These are phyloP conservation scores for Delia radicum DNA, from an alignment of 1,140 invertebrate genomes.

Conservation along the genomic window DNA sequence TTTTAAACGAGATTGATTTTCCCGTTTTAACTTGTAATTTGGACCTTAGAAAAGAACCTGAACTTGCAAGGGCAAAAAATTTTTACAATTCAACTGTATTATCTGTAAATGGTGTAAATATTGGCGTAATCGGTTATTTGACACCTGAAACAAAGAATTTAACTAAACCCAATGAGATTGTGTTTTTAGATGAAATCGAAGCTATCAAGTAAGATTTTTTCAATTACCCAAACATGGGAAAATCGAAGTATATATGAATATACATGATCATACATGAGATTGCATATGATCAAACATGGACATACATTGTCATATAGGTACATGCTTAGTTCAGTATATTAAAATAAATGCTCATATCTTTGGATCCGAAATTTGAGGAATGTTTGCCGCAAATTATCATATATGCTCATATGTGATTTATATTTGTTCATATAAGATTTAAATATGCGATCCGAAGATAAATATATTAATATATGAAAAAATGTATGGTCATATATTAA, in stretches of 20 bases:
- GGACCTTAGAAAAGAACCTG: slow-evolving; percentile 66
- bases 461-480: neutral
- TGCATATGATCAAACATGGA: too few relatives aligned
- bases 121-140: slow-evolving; percentile 87
- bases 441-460: too few relatives aligned
- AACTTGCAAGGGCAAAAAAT: slow-evolving; percentile 54
- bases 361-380: neutral
- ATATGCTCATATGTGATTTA: too few relatives aligned
- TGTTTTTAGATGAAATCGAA: slow-evolving; percentile 73
- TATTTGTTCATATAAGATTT: too few relatives aligned
- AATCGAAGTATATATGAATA: too few relatives aligned
- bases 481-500: neutral
- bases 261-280: too few relatives aligned
- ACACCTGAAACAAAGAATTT: slow-evolving; percentile 79
- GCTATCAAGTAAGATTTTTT: slow-evolving; percentile 59
- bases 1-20: slow-evolving; percentile 69
- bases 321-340: too few relatives aligned
- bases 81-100: slow-evolving; percentile 69
- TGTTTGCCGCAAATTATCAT: too few relatives aligned
- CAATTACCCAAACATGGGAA: too few relatives aligned
- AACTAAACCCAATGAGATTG: slow-evolving; percentile 64
- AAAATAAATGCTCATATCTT: too few relatives aligned
- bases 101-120: slow-evolving; percentile 62
- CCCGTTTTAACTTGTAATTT: slow-evolving; percentile 80
- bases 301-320: too few relatives aligned